A percentile compares a stretch with the other conserved stretches of the same genome.
These are phyloP conservation scores for Eumeta japonica DNA, from an alignment of 1,140 invertebrate species.

Conservation along the genomic window DNA sequence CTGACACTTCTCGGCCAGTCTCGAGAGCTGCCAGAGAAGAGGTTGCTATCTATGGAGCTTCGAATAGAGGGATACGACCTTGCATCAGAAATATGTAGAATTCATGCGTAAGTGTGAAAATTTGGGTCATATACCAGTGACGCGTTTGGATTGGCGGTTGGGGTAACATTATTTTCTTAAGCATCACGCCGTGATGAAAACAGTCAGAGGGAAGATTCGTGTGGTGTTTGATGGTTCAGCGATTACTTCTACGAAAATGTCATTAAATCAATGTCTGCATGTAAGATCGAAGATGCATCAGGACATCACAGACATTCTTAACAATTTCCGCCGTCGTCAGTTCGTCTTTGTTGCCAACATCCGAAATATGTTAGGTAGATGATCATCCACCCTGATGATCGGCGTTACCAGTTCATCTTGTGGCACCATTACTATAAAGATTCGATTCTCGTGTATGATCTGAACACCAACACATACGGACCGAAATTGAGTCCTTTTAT, in stretches of 20 bases:
- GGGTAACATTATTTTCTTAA: background rate
- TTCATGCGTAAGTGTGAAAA: background rate
- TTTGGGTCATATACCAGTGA: background rate
- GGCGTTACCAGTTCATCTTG: slow-evolving; percentile 35
- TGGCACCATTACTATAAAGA: slow-evolving; percentile 25
- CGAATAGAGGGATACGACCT: background rate
- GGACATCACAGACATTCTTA: slow-evolving; percentile 32
- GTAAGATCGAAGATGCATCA: slow-evolving; percentile 20
- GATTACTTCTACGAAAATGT: slow-evolving; percentile 6
- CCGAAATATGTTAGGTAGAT: slow-evolving; percentile 42
- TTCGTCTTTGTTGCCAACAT: slow-evolving; percentile 31
- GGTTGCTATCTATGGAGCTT: background rate
- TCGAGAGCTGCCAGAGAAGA: background rate
- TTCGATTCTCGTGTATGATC: slow-evolving; percentile 18
- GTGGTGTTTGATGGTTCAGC: slow-evolving; percentile 9
- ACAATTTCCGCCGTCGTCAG: slow-evolving; percentile 32
- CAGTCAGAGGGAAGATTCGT: background rate
- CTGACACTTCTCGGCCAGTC: background rate
- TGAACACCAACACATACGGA: slow-evolving; percentile 41
- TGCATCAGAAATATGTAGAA: background rate
- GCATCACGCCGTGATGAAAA: background rate
- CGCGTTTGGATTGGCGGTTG: no score
- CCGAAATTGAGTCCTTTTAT: slow-evolving; percentile 27
- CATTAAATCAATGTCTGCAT: slow-evolving; percentile 9
- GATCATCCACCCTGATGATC: slow-evolving; percentile 22